Percentiles rank a stretch among this genome's conserved stretches.
Conservation (phyloP, 2,888 invertebrate species). For the Cyclophora punctaria region DNA sequence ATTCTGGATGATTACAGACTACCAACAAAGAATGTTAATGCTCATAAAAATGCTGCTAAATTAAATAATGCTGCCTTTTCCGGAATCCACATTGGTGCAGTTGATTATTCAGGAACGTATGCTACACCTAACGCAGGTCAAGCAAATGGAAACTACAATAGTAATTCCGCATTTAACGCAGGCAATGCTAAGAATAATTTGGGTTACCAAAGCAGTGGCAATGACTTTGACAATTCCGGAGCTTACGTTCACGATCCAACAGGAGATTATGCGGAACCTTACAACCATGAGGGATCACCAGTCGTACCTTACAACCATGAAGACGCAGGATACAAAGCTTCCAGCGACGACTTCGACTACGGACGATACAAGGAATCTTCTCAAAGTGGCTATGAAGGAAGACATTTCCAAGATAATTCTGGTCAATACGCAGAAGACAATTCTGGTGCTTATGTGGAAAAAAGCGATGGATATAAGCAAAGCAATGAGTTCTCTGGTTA, state of each 20-base stretch:
- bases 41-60: constrained; percentile 6
- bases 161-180: constrained; percentile 16
- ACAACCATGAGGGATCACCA: constrained; percentile 52
- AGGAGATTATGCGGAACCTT: constrained; percentile 61
- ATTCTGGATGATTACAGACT: constrained; percentile 62
- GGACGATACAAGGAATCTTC: constrained; percentile 32
- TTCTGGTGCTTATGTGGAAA: constrained; percentile 38
- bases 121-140: constrained; percentile 3
- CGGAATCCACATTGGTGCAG: constrained; percentile 3
- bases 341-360: constrained; percentile 38
- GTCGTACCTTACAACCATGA: constrained; percentile 52
- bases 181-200: constrained; percentile 20
- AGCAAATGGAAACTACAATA: constrained; percentile 12
- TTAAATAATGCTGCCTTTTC: constrained; percentile 2
- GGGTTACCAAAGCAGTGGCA: constrained; percentile 32
- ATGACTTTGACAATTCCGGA: constrained; percentile 53
- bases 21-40: constrained; percentile 30
- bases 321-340: constrained; percentile 42
- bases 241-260: constrained; percentile 64
- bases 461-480: constrained; percentile 7
- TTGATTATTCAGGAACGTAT: constrained; percentile 2
- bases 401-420: constrained; percentile 9
- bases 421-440: constrained; percentile 23
- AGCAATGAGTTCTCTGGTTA: constrained; percentile 20
- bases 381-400: constrained; percentile 18